Evolutionary conservation across 2,113 vertebrate species (phyloP).

Genomic region (Xenus cinereus): DNA sequence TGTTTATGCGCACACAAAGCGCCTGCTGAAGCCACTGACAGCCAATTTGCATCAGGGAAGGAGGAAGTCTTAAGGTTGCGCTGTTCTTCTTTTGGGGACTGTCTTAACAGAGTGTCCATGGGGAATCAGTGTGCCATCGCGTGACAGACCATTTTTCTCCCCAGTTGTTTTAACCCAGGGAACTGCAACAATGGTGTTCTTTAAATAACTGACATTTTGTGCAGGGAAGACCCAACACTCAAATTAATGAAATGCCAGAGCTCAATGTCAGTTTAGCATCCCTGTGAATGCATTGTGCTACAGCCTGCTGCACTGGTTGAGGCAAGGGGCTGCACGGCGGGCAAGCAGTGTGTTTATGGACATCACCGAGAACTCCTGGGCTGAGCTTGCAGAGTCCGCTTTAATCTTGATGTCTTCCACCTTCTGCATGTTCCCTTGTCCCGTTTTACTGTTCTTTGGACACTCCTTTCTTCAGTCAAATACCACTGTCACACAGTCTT

Average conservation of each 20-base stretch:
- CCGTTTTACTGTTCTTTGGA: background rate
- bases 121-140: background rate
- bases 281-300: fast-evolving
- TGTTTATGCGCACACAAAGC: background rate
- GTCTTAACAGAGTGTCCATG: background rate
- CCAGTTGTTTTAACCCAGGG: background rate
- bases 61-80: background rate
- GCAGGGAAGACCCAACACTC: background rate
- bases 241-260: background rate
- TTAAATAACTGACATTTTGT: background rate
- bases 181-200: background rate
- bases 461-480: background rate
- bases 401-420: background rate
- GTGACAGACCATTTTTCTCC: fast-evolving
- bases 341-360: background rate
- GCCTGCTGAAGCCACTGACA: background rate
- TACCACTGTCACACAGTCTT: background rate
- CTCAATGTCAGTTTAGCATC: background rate
- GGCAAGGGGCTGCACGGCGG: background rate
- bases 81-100: background rate
- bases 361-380: background rate
- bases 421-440: background rate
- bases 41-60: background rate
- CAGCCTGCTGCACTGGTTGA: background rate
- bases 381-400: background rate